Percentiles rank a stretch among this genome's conserved stretches.
phyloP scores from a whole-genome alignment of 2,888 invertebrate genomes.

The Heliconius hortense region DNA sequence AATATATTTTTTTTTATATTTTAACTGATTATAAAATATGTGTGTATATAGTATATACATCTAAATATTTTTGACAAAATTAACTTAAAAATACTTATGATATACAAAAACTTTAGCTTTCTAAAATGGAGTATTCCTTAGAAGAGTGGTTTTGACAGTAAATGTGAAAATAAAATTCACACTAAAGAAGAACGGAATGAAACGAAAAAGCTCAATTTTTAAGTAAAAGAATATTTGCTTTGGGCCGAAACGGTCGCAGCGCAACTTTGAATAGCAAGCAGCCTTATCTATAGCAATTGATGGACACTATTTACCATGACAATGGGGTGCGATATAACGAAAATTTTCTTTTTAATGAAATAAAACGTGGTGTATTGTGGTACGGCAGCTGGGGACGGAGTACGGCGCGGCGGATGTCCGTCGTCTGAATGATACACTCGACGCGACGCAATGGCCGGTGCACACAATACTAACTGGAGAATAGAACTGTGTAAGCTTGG shows the following conservation, averaged over 20 bases:
- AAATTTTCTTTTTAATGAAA: constrained; percentile 77
- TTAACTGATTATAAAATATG: too few relatives aligned
- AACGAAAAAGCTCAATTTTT: constrained; percentile 16
- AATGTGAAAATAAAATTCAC: constrained; percentile 17
- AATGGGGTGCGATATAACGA: constrained; percentile 66
- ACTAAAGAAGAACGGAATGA: not conserved
- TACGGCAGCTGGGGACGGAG: constrained; percentile 52
- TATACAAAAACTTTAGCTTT: not conserved
- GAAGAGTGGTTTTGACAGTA: not conserved
- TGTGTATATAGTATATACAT: not conserved
- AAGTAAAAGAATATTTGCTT: constrained; percentile 21
- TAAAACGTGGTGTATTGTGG: constrained; percentile 67
- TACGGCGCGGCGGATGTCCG: constrained; percentile 49
- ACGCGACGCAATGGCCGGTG: constrained; percentile 30
- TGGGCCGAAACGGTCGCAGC: constrained; percentile 4
- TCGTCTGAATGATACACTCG: constrained; percentile 46
- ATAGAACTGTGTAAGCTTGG: not conserved
- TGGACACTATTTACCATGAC: constrained; percentile 55
- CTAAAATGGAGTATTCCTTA: not conserved
- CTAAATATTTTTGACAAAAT: not conserved
- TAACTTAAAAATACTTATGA: not conserved
- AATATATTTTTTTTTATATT: too few relatives aligned
- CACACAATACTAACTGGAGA: constrained; percentile 29
- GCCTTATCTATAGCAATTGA: constrained; percentile 42
- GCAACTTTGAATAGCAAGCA: constrained; percentile 17